Evolutionary conservation across 2,888 invertebrate species (phyloP).

Genomic region (Norana najaformis): DNA sequence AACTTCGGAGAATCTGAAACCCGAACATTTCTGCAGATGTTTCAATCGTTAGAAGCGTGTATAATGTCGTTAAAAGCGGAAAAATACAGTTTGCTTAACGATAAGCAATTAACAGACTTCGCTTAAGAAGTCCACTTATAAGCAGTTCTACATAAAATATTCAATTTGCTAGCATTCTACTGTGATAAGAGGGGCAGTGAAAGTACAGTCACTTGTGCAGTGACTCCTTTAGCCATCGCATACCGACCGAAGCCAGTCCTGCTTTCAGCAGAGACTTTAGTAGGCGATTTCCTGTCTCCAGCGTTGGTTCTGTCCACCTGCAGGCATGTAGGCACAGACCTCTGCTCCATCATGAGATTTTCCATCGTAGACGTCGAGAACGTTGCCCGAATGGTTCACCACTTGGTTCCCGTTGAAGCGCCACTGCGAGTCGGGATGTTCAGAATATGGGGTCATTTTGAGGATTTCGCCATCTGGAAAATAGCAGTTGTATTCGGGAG

Average conservation of each 20-base stretch:
- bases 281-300: conserved; percentile 24
- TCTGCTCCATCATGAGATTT: conserved; percentile 31
- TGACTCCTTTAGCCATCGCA: not conserved
- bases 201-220: not conserved
- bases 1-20: not conserved
- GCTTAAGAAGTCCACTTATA: not conserved
- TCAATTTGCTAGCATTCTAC: not conserved
- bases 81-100: not conserved
- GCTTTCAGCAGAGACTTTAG: not conserved
- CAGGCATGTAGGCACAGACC: conserved; percentile 34
- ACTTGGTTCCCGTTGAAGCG: conserved; percentile 29
- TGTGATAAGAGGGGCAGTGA: not conserved
- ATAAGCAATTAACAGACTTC: not conserved
- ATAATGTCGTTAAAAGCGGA: not conserved
- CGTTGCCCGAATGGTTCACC: conserved; percentile 31
- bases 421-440: conserved; percentile 32
- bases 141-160: not conserved
- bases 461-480: not conserved
- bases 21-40: conserved; percentile 13
- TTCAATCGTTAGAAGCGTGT: not conserved
- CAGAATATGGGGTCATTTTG: conserved; percentile 16
- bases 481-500: not conserved
- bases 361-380: conserved; percentile 30
- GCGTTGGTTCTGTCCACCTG: conserved; percentile 34
- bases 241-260: not conserved